Evolutionary conservation across 2,888 invertebrate species (phyloP), one percentile per base, ranked within the genome.

Genomic region (Amphimallon solstitiale): DNA sequence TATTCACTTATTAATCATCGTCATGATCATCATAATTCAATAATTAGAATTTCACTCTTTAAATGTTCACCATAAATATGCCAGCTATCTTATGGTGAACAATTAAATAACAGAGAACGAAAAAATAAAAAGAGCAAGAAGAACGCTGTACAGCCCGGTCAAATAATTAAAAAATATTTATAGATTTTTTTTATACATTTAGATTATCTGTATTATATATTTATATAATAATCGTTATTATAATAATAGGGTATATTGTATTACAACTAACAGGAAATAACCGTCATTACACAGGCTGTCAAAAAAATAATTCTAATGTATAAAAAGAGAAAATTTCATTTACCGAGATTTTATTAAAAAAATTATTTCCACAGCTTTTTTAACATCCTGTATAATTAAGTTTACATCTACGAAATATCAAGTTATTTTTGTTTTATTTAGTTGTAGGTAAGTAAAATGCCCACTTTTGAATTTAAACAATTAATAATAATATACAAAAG

Each of bases 71-170:
- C 14, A 54, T 56, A 64, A 64, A 64, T 64, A 64, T 64, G 37
- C 64, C 64, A 64, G 64, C 64, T 64, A 64, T 64, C 37, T 29
- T 56, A 56, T 54, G 29, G 37, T 37, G 54, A 56, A 45, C 35
- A 54, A 21, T 56, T 67, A 65, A 59, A 54, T 56, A 46, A 64
- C 56, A 64, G 9, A 29, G n/a, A n/a, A n/a, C n/a, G 29, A 29
- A 5, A 29, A 29, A 29, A 29, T 29, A 29, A 29, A 29, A 23
- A 29, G 9, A 29, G 29, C 29, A 29, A 45, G n/a, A 56, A 65
- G 64, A 69, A 69, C 66, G 70, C 69, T 64, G 68, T 71, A 72
- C 70, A 73, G 73, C 72, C 71, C 60, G 29, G 72, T 72, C 70
- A 70, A 70, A 59, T 71, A 68, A 71, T 70, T 69, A 68, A 63